Percentiles rank a stretch among this genome's conserved stretches.
Conservation (phyloP, 2,888 invertebrate genomes). For the Epirrhoe alternata region DNA sequence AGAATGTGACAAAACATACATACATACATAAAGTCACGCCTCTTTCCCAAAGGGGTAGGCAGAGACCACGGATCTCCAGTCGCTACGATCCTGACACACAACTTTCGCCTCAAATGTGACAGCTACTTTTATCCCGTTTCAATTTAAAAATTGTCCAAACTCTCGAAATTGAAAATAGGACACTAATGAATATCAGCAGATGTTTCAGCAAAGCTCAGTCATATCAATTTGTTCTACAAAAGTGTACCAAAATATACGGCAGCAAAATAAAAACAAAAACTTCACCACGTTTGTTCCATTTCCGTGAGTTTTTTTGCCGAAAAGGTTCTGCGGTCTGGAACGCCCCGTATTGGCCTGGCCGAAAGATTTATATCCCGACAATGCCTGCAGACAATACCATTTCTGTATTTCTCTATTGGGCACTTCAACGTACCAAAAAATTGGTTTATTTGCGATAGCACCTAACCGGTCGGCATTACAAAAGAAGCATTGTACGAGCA, state of each 20-base stretch:
- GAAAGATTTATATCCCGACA: conserved; percentile 58
- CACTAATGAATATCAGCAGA: not conserved
- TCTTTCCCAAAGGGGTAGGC: too few species aligned
- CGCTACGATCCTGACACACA: too few species aligned
- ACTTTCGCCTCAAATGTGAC: too few species aligned
- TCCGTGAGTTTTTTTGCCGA: conserved; percentile 29
- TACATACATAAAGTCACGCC: too few species aligned
- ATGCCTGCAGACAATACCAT: conserved; percentile 58
- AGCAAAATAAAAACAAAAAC: conserved; percentile 21
- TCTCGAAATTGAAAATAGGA: not conserved
- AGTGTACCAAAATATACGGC: conserved; percentile 10
- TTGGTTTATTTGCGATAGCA: conserved; percentile 15
- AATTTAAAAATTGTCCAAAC: not conserved
- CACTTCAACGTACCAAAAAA: conserved; percentile 34
- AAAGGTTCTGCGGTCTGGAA: conserved; percentile 40
- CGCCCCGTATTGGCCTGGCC: conserved; percentile 53
- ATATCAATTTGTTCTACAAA: not conserved
- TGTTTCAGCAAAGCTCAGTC: not conserved
- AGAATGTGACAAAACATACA: too few species aligned
- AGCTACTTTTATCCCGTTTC: too few species aligned
- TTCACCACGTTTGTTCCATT: conserved; percentile 29
- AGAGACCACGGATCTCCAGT: too few species aligned
- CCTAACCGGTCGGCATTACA: not conserved
- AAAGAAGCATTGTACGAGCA: not conserved
- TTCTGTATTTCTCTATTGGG: conserved; percentile 53